A percentile compares a stretch with the other conserved stretches of the same genome.
These are phyloP conservation scores for Drosophila lutescens DNA, from an alignment of 2,888 invertebrate species.

Conservation along the genomic window DNA sequence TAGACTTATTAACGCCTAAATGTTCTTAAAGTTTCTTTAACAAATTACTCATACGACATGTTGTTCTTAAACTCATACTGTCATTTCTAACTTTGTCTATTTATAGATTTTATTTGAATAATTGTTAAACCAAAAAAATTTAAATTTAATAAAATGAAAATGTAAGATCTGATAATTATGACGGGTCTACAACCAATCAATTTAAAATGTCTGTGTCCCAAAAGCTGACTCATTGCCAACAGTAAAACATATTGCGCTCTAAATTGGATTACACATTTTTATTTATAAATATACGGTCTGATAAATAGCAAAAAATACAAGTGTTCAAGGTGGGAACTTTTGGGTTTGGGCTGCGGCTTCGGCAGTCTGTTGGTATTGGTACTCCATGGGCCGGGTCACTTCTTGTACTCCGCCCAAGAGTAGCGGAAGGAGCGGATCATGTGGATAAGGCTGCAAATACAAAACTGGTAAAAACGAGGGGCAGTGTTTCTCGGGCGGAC, in stretches of 20 bases:
- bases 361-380: constrained; percentile 9
- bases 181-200: neutral
- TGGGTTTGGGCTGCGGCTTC: constrained; percentile 11
- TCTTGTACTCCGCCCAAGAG: constrained; percentile 73
- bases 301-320: constrained; percentile 36
- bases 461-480: constrained; percentile 58
- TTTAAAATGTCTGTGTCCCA: constrained; percentile 16
- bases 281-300: constrained; percentile 40
- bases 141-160: too few relatives aligned
- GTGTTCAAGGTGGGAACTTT: constrained; percentile 29
- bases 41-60: too few relatives aligned
- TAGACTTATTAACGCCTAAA: too few relatives aligned
- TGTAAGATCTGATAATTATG: neutral
- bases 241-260: constrained; percentile 39
- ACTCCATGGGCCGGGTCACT: constrained; percentile 49
- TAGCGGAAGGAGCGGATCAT: constrained; percentile 78
- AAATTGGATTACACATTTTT: constrained; percentile 46
- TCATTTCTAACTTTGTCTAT: too few relatives aligned
- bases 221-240: constrained; percentile 16
- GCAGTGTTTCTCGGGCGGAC: constrained; percentile 11
- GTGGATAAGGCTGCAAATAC: constrained; percentile 73
- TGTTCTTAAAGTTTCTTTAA: too few relatives aligned
- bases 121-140: too few relatives aligned
- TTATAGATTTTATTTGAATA: too few relatives aligned
- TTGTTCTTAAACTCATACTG: too few relatives aligned